A percentile compares a stretch with the other conserved stretches of the same genome.
These are phyloP conservation scores for Sesia apiformis DNA, from an alignment of 2,888 invertebrate genomes.

Conservation along the genomic window DNA sequence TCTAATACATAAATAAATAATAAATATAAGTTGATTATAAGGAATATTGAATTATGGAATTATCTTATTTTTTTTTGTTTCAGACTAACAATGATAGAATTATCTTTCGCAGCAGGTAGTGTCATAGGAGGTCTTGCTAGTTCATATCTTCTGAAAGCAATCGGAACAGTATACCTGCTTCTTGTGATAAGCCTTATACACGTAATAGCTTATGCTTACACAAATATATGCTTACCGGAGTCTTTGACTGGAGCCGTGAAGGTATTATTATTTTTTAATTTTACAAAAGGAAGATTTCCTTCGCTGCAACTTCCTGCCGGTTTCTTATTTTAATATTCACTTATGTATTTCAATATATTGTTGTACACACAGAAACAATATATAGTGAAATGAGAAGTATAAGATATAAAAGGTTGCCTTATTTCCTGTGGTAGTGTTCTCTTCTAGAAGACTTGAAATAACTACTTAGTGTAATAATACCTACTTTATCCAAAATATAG, in stretches of 20 bases:
- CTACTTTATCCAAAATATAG: too few relatives aligned
- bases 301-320: too few relatives aligned
- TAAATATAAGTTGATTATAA: not conserved
- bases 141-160: conserved; percentile 70
- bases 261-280: conserved; percentile 21
- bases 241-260: conserved; percentile 53
- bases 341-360: too few relatives aligned
- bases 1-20: not conserved
- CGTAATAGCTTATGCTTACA: conserved; percentile 59
- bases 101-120: conserved; percentile 73
- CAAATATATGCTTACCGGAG: conserved; percentile 67
- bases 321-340: too few relatives aligned
- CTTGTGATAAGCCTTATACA: conserved; percentile 48
- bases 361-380: too few relatives aligned
- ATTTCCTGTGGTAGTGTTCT: too few relatives aligned
- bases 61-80: conserved; percentile 21
- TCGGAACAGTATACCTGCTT: conserved; percentile 71
- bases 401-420: too few relatives aligned
- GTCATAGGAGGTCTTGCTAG: conserved; percentile 76
- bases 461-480: too few relatives aligned
- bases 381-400: too few relatives aligned
- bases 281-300: too few relatives aligned
- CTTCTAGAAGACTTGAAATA: too few relatives aligned
- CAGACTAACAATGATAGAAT: conserved; percentile 79
- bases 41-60: conserved; percentile 3